Evolutionary conservation across 2,888 invertebrate species (phyloP).

Genomic region (Apeira syringaria): DNA sequence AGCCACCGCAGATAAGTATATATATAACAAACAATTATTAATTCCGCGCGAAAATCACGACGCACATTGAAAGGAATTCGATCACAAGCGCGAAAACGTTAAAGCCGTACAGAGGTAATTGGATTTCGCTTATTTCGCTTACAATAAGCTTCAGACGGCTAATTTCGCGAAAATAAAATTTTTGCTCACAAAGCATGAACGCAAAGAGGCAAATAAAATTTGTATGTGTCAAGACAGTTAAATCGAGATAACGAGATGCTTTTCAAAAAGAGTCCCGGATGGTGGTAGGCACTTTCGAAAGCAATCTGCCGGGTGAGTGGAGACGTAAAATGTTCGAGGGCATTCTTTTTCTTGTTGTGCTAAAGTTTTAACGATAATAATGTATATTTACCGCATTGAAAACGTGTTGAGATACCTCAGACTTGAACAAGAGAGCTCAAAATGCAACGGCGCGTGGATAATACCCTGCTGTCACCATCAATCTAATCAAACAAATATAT

Average conservation of each 20-base stretch:
- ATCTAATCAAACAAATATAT: too few species aligned
- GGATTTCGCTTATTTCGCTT: conserved; percentile 59
- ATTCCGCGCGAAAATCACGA: conserved; percentile 6
- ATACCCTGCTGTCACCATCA: too few species aligned
- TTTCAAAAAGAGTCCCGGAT: conserved; percentile 56
- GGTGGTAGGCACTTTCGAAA: conserved; percentile 54
- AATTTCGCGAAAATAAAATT: conserved; percentile 67
- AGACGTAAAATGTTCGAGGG: conserved; percentile 37
- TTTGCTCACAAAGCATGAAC: conserved; percentile 66
- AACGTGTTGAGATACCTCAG: background rate
- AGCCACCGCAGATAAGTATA: too few species aligned
- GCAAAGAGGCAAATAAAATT: conserved; percentile 68
- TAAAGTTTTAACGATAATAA: conserved; percentile 8
- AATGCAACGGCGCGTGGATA: background rate
- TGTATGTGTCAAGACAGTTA: conserved; percentile 76
- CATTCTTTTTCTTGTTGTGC: conserved; percentile 8
- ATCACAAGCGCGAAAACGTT: conserved; percentile 42
- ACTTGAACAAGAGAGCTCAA: background rate
- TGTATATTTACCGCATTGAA: background rate
- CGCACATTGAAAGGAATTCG: conserved; percentile 43
- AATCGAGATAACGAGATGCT: conserved; percentile 72
- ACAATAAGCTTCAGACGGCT: conserved; percentile 54
- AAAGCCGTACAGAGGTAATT: conserved; percentile 55
- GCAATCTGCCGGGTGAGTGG: conserved; percentile 61
- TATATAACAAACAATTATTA: too few species aligned